phyloP scores from a whole-genome alignment of 2,888 invertebrate genomes.

The Eutolmus rufibarbis region DNA sequence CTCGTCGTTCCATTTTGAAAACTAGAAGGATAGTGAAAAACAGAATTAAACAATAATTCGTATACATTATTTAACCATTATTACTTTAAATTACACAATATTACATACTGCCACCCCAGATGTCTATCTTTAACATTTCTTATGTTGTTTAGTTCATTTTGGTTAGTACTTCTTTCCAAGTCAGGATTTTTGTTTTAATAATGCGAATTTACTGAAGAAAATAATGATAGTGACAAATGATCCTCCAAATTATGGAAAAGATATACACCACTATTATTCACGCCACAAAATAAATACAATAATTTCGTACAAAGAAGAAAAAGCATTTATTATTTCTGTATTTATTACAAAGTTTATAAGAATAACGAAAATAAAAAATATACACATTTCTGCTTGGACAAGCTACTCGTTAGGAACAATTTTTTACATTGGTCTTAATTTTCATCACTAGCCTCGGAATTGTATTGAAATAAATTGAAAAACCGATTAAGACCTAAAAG shows the following conservation, averaged over 20 bases:
- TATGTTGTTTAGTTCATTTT: neutral
- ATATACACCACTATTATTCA: too few species aligned
- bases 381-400: constrained; percentile 25
- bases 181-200: too few species aligned
- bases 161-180: neutral
- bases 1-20: constrained; percentile 58
- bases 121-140: neutral
- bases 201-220: too few species aligned
- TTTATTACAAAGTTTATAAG: constrained; percentile 18
- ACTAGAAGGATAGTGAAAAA: neutral
- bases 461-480: neutral
- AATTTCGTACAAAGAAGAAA: neutral
- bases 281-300: neutral
- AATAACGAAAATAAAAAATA: constrained; percentile 30
- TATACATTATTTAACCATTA: neutral
- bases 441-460: constrained; percentile 1
- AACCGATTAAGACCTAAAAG: constrained; percentile 10
- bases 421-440: constrained; percentile 20
- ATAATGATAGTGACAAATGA: too few species aligned
- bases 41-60: neutral
- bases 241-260: too few species aligned
- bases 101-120: neutral
- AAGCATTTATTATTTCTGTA: neutral
- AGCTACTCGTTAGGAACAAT: neutral
- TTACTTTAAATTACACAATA: neutral